A percentile compares a stretch with the other conserved stretches of the same genome.
These are phyloP conservation scores for Cricetomys ansorgei DNA, from an alignment of 2,113 vertebrate genomes.

Conservation along the genomic window DNA sequence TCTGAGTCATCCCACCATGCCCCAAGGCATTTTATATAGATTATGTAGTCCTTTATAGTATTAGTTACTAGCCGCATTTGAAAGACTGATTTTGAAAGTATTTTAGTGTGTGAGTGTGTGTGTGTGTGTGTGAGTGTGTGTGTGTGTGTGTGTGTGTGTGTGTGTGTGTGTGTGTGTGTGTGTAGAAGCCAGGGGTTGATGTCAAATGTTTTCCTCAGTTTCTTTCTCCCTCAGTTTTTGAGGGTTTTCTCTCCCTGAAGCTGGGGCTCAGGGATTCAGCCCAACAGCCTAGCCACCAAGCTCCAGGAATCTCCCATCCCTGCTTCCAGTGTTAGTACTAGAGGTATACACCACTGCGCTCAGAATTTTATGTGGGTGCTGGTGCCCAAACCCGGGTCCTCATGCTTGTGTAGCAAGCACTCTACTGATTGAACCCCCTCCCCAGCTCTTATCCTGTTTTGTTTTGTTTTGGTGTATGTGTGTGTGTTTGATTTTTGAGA, in stretches of 20 bases:
- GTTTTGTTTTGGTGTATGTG: neutral
- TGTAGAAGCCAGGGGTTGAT: neutral
- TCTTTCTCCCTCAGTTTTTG: neutral
- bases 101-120: too few species aligned
- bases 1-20: neutral
- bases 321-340: neutral
- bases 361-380: neutral
- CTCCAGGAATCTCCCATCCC: neutral
- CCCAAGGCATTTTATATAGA: neutral
- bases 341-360: neutral
- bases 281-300: neutral
- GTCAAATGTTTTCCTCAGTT: neutral
- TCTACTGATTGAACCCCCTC: neutral
- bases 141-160: neutral
- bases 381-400: neutral
- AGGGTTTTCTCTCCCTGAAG: neutral
- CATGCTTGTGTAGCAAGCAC: neutral
- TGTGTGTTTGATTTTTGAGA: neutral
- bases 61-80: constrained; percentile 51
- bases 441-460: too few species aligned
- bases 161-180: neutral
- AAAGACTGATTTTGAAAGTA: constrained; percentile 15
- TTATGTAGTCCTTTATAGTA: neutral
- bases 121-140: too few species aligned
- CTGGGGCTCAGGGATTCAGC: neutral